Evolutionary conservation across 2,113 vertebrate species (phyloP).

Genomic region (Chascanopsetta lugubris): DNA sequence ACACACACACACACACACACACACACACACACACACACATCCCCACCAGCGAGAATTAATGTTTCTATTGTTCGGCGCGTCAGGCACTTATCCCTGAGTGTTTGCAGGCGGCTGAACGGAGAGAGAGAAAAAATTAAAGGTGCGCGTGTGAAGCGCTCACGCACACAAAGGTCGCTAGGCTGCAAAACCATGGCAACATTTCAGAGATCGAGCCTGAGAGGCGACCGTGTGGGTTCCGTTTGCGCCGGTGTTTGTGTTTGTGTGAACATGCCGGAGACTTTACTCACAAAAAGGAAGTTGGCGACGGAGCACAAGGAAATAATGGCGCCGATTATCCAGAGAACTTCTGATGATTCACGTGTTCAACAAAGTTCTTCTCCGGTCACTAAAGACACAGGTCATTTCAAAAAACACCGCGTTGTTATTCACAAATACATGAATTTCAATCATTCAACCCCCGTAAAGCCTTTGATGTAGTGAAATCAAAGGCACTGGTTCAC

Average conservation of each 20-base stretch:
- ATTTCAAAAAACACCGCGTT: neutral
- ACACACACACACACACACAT: constrained; percentile 27
- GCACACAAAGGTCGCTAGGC: constrained; percentile 43
- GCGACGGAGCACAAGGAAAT: constrained; percentile 45
- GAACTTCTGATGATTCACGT: constrained; percentile 25
- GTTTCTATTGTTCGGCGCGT: constrained; percentile 65
- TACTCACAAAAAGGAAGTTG: constrained; percentile 59
- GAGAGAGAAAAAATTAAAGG: constrained; percentile 58
- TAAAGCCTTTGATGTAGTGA: too few species aligned
- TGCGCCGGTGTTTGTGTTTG: constrained; percentile 34
- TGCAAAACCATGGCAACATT: constrained; percentile 69
- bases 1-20: constrained; percentile 30
- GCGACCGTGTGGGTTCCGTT: constrained; percentile 35
- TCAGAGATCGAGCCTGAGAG: constrained; percentile 44
- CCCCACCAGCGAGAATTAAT: constrained; percentile 37
- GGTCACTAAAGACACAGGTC: constrained; percentile 14
- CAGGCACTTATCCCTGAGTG: constrained; percentile 71
- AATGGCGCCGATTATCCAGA: constrained; percentile 27
- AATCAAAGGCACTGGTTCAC: too few species aligned
- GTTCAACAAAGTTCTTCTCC: constrained; percentile 31
- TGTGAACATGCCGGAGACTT: constrained; percentile 55
- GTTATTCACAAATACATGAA: constrained; percentile 6
- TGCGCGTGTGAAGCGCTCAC: constrained; percentile 31
- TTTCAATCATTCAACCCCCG: too few species aligned
- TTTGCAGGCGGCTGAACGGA: constrained; percentile 60